A percentile compares a stretch with the other conserved stretches of the same genome.
phyloP scores from a whole-genome alignment of 2,797 vertebrate species.

The Numenius phaeopus region DNA sequence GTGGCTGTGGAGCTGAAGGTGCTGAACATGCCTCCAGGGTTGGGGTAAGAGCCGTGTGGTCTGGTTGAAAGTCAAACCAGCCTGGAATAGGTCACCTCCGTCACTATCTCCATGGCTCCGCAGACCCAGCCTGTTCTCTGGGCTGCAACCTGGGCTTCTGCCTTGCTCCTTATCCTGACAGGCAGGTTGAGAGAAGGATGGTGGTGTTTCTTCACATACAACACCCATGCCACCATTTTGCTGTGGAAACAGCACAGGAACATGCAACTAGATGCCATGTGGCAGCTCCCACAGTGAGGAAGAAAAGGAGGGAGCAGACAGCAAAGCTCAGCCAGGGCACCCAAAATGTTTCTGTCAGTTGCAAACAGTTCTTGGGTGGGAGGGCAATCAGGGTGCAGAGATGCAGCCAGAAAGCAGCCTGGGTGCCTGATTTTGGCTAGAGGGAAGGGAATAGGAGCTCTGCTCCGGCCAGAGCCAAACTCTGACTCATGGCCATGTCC shows the following conservation, averaged over 20 bases:
- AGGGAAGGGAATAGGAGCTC: neutral
- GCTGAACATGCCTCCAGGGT: fast-evolving
- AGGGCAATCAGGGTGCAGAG: neutral
- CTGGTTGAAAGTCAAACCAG: neutral
- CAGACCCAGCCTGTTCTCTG: neutral
- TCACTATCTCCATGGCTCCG: fast-evolving
- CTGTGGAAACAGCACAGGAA: neutral
- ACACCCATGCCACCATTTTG: fast-evolving
- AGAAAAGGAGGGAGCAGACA: neutral
- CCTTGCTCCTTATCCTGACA: neutral
- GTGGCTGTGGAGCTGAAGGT: neutral
- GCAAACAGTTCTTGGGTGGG: neutral
- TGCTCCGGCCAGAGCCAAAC: neutral
- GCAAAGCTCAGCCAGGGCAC: neutral
- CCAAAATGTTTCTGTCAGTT: neutral
- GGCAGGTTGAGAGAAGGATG: neutral
- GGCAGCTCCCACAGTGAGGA: neutral
- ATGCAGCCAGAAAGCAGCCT: neutral
- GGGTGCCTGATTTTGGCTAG: neutral
- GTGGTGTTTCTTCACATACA: neutral
- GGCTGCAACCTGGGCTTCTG: neutral
- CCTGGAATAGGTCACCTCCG: neutral
- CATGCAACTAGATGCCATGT: neutral
- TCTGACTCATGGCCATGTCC: fast-evolving
- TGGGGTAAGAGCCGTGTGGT: neutral